phyloP scores from a whole-genome alignment of 2,113 vertebrate species.

The Nanorana parkeri region DNA sequence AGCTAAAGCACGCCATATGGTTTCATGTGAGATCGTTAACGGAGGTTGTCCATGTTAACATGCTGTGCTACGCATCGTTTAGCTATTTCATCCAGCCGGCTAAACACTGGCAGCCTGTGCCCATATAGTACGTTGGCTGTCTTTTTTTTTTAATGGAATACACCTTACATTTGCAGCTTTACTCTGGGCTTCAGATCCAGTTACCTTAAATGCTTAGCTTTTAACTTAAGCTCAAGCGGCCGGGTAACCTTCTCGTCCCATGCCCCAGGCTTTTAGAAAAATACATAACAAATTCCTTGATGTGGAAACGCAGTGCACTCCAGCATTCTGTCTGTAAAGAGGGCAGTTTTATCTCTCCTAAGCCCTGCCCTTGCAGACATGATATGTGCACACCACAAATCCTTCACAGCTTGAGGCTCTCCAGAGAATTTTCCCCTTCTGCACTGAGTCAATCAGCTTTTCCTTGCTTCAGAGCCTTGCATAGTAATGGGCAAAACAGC shows the following conservation, averaged over 20 bases:
- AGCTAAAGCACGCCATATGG: too few relatives aligned
- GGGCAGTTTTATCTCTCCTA: constrained; percentile 19
- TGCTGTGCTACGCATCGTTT: too few relatives aligned
- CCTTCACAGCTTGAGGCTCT: constrained; percentile 35
- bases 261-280: constrained; percentile 7
- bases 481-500: constrained; percentile 36
- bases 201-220: background rate
- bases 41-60: too few relatives aligned
- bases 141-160: background rate
- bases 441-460: constrained; percentile 51
- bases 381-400: constrained; percentile 40
- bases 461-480: constrained; percentile 53
- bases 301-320: constrained; percentile 1
- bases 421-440: constrained; percentile 41
- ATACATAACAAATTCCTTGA: background rate
- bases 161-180: background rate
- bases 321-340: background rate
- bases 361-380: constrained; percentile 39
- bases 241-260: background rate
- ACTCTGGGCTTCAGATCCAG: constrained; percentile 5
- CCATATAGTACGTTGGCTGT: background rate
- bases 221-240: background rate
- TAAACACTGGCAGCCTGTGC: background rate
- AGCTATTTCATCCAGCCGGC: background rate
- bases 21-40: too few relatives aligned